phyloP scores from a whole-genome alignment of 2,888 invertebrate species.

The Oscheius sp. region DNA sequence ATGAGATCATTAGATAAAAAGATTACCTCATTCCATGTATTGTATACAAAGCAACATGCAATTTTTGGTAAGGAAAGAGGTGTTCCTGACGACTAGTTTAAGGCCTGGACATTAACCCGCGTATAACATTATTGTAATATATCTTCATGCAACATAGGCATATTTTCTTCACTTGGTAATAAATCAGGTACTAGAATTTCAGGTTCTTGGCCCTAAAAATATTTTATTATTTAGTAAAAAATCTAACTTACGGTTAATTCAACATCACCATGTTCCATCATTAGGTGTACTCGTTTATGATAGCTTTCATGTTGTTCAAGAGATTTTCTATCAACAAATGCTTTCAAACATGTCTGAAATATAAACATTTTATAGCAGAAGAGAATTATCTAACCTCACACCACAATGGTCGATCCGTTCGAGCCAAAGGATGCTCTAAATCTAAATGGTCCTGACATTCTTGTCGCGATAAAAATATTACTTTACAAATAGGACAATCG shows the following conservation, averaged over 20 bases:
- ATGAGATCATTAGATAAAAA: slow-evolving; percentile 18
- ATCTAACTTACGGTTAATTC: slow-evolving; percentile 36
- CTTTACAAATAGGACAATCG: slow-evolving; percentile 71
- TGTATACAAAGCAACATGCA: not conserved
- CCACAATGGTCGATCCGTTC: slow-evolving; percentile 61
- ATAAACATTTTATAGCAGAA: not conserved
- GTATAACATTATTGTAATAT: slow-evolving; percentile 21
- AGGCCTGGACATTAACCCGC: slow-evolving; percentile 18
- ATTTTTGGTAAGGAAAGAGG: not conserved
- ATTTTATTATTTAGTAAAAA: not conserved
- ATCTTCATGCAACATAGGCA: slow-evolving; percentile 20
- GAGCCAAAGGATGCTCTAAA: slow-evolving; percentile 60
- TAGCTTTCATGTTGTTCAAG: slow-evolving; percentile 67
- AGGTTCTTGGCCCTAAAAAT: slow-evolving; percentile 10
- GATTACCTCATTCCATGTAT: no score
- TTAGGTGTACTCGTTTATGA: slow-evolving; percentile 66
- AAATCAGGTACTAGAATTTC: slow-evolving; percentile 28
- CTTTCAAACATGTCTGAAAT: slow-evolving; percentile 60
- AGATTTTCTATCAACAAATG: slow-evolving; percentile 55
- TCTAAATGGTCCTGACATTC: slow-evolving; percentile 67
- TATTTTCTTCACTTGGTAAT: slow-evolving; percentile 1
- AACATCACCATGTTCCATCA: slow-evolving; percentile 61
- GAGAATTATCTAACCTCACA: slow-evolving; percentile 62
- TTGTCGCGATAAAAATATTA: slow-evolving; percentile 62
- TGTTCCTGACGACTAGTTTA: slow-evolving; percentile 19